These are phyloP conservation scores for Cosmopolites sordidus DNA, from an alignment of 2,888 invertebrate species.

Conservation along the genomic window DNA sequence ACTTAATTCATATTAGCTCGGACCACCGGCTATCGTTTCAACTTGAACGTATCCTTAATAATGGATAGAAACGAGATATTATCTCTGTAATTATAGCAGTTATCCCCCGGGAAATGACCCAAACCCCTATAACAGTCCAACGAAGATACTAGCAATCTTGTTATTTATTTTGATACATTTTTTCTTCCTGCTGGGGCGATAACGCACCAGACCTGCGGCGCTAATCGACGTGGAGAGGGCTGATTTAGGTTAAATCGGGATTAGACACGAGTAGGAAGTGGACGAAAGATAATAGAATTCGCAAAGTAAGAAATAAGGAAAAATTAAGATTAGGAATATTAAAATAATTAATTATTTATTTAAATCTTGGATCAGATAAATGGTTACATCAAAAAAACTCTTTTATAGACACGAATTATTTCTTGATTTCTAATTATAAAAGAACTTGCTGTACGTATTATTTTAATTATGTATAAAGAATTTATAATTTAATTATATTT, in stretches of 20 bases:
- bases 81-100: slow-evolving; percentile 18
- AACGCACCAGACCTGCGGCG: background rate
- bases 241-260: background rate
- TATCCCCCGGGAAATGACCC: slow-evolving; percentile 17
- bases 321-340: no score
- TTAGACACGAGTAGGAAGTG: background rate
- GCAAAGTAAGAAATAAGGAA: no score
- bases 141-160: slow-evolving; percentile 15
- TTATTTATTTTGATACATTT: slow-evolving; percentile 11
- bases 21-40: slow-evolving; percentile 9
- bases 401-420: no score
- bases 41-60: slow-evolving; percentile 13
- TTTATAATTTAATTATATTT: no score
- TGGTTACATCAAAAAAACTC: no score
- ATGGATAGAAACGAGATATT: slow-evolving; percentile 20
- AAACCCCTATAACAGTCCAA: slow-evolving; percentile 11
- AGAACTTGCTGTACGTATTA: no score
- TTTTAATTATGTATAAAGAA: no score
- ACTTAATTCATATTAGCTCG: background rate
- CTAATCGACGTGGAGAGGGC: background rate
- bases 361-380: no score
- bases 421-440: no score
- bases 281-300: no score
- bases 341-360: no score
- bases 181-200: slow-evolving; percentile 4